Conservation (phyloP, 1,140 invertebrate species). For the Drosophila elegans region DNA sequence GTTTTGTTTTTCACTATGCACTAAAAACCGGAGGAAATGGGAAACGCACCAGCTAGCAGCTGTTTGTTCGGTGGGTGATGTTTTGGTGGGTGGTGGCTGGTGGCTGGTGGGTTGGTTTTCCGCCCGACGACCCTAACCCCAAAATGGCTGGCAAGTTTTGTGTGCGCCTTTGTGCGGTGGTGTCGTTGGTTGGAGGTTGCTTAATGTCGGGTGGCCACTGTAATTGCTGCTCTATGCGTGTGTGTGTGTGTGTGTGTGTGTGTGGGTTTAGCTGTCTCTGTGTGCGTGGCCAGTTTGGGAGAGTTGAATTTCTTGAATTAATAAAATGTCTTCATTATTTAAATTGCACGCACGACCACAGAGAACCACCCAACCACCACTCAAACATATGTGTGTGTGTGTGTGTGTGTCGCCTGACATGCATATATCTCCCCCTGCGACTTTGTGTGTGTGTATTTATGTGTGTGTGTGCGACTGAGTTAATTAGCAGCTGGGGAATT, state of each 20-base stretch:
- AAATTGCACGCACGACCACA: slow-evolving; percentile 80
- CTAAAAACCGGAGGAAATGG: slow-evolving; percentile 63
- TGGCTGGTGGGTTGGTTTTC: background rate
- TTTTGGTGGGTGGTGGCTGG: slow-evolving; percentile 1
- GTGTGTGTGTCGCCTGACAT: slow-evolving; percentile 42
- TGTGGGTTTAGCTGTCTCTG: slow-evolving; percentile 24
- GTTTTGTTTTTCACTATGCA: slow-evolving; percentile 79
- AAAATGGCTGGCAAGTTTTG: slow-evolving; percentile 45
- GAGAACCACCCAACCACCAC: slow-evolving; percentile 6
- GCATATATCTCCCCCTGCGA: slow-evolving; percentile 21
- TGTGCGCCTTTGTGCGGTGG: slow-evolving; percentile 19
- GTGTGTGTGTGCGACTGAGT: slow-evolving; percentile 53
- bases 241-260: slow-evolving; percentile 25
- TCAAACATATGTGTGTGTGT: slow-evolving; percentile 44
- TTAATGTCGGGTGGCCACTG: slow-evolving; percentile 71
- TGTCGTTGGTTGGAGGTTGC: slow-evolving; percentile 51
- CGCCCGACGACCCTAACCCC: slow-evolving; percentile 22
- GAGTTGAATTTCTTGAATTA: slow-evolving; percentile 82
- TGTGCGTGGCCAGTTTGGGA: slow-evolving; percentile 45
- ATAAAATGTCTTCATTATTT: slow-evolving; percentile 83
- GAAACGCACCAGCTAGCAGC: slow-evolving; percentile 40
- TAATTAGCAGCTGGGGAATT: slow-evolving; percentile 83
- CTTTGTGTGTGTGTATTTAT: slow-evolving; percentile 26
- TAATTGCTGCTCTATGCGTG: slow-evolving; percentile 53
- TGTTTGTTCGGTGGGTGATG: slow-evolving; percentile 1